Percentiles rank a stretch among this genome's conserved stretches.
Evolutionary conservation across 1,140 invertebrate species (phyloP).

Genomic region (Asobara japonica): DNA sequence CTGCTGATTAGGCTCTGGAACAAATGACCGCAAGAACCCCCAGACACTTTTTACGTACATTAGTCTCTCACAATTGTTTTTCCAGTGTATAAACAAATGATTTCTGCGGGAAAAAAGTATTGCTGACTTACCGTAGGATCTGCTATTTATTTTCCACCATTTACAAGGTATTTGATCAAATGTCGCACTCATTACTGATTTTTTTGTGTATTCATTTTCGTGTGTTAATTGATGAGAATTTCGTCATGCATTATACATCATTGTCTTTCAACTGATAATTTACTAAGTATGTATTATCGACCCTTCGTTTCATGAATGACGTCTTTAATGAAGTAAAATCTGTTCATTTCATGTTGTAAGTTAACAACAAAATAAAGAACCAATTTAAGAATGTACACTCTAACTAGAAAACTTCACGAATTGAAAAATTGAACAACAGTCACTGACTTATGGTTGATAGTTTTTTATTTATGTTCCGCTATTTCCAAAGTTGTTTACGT

Average conservation of each 20-base stretch:
- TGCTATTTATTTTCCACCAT: no score
- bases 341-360: no score
- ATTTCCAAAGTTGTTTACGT: background rate
- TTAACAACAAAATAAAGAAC: no score
- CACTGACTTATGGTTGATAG: background rate
- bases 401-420: background rate
- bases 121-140: no score
- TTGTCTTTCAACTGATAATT: no score
- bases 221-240: no score
- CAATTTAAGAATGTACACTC: no score
- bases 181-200: background rate
- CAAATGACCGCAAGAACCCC: constrained; percentile 20
- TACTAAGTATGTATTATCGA: no score
- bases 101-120: background rate
- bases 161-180: background rate
- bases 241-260: no score
- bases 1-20: background rate
- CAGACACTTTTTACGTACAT: constrained; percentile 10
- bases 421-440: background rate
- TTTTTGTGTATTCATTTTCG: background rate
- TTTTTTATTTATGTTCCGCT: background rate
- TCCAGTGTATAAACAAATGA: background rate
- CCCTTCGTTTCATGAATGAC: no score
- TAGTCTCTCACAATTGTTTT: constrained; percentile 4
- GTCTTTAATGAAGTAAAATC: no score